phyloP scores from a whole-genome alignment of 1,140 invertebrate species.

The Coelopa frigida region DNA sequence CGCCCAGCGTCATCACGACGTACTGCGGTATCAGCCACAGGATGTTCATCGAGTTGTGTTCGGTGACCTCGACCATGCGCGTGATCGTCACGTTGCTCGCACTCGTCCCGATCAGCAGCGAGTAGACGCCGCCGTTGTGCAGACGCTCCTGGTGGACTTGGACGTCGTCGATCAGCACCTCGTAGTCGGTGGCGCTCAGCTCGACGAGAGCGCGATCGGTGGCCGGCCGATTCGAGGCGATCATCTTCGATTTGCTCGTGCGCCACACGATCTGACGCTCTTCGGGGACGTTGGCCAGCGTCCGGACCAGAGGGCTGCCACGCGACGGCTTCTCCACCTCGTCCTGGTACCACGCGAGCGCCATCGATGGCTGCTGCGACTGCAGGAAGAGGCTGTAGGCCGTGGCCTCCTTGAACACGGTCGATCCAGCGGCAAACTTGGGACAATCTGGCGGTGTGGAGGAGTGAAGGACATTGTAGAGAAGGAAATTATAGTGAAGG shows the following conservation, averaged over 20 bases:
- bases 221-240: slow-evolving; percentile 12
- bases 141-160: slow-evolving; percentile 29
- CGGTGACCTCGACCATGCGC: slow-evolving; percentile 47
- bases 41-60: slow-evolving; percentile 68
- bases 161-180: slow-evolving; percentile 34
- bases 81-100: background rate
- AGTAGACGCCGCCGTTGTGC: slow-evolving; percentile 53
- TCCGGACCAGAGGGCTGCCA: slow-evolving; percentile 25
- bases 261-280: slow-evolving; percentile 16
- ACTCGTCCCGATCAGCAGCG: slow-evolving; percentile 42
- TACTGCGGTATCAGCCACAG: slow-evolving; percentile 82
- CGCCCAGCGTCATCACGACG: slow-evolving; percentile 71
- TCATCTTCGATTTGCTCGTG: slow-evolving; percentile 11
- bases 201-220: slow-evolving; percentile 30
- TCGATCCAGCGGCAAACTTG: background rate
- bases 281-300: slow-evolving; percentile 22
- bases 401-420: slow-evolving; percentile 5
- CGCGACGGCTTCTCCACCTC: slow-evolving; percentile 31
- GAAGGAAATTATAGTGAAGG: too few relatives aligned
- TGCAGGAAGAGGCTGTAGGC: slow-evolving; percentile 48
- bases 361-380: background rate
- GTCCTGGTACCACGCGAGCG: slow-evolving; percentile 17
- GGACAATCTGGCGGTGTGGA: background rate
- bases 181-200: slow-evolving; percentile 46
- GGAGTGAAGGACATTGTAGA: background rate